phyloP scores from a whole-genome alignment of 2,113 vertebrate species.

The Rhinoderma darwinii region DNA sequence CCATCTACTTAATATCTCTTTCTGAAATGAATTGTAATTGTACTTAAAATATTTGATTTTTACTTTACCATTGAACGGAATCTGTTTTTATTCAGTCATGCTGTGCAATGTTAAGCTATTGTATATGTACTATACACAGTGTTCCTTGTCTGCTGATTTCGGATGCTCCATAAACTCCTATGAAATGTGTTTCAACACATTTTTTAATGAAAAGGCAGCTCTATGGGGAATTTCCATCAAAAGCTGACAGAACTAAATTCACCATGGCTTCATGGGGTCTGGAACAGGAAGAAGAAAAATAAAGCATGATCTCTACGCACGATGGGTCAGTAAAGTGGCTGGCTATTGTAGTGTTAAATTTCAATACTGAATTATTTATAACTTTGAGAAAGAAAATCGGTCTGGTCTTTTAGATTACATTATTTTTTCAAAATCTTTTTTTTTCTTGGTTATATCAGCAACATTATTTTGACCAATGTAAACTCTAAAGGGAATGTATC shows the following conservation, averaged over 20 bases:
- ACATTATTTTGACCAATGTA: background rate
- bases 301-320: conserved; percentile 21
- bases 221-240: conserved; percentile 24
- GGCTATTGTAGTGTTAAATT: conserved; percentile 28
- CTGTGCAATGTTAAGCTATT: conserved; percentile 39
- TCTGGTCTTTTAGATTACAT: conserved; percentile 4
- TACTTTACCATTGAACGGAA: background rate
- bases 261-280: conserved; percentile 36
- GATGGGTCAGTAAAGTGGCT: background rate
- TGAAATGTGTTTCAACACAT: conserved; percentile 43
- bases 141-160: conserved; percentile 28
- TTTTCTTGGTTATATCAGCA: background rate
- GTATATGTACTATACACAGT: conserved; percentile 22
- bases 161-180: conserved; percentile 48
- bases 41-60: conserved; percentile 27
- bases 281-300: background rate
- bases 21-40: background rate
- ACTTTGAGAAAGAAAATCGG: background rate
- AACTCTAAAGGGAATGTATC: too few relatives aligned
- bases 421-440: background rate
- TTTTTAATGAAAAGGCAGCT: conserved; percentile 34
- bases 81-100: conserved; percentile 37
- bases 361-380: conserved; percentile 40
- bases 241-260: conserved; percentile 34
- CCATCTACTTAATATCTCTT: background rate